Evolutionary conservation across 1,140 invertebrate species (phyloP), one percentile per base, ranked within the genome.

Genomic region (Diuraphis noxia): DNA sequence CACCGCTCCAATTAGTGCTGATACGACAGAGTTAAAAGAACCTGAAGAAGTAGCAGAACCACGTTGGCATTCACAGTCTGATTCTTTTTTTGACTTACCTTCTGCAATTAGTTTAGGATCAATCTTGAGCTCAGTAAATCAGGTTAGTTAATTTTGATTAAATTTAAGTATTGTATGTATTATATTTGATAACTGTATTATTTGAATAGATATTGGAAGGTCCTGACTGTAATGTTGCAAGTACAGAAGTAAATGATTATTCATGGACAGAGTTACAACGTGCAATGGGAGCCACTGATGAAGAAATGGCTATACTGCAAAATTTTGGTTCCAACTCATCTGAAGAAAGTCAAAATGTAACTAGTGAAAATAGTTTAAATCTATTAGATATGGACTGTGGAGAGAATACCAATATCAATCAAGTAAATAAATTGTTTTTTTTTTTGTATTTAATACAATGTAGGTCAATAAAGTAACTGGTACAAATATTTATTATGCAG

Each of bases 271-370:
- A 93, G 25, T 77, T 94, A n/a, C 93, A 93, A 89, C 92, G 91
- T 52, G 93, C 93, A 52, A 93, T 94, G 93, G 93, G 93, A 25
- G 93, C 93, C 10, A 93, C 93, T 13, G 93, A 93, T 92, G 93
- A 93, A 82, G 93, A 94, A 91, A 93, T 94, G 93, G 92, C 92
- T 23, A 93, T 93, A 85, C 90, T 93, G n/a, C 92, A 93, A 81
- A 93, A 93, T 56, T 92, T 93, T 25, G 93, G 93, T 34, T 92
- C 93, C 91, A 92, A 90, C 43, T 36, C 89, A 36, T 77, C 89
- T 30, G 43, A n/a, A 38, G 43, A 81, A 10, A 34, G 34, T 38
- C 89, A 91, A 91, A 46, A 91, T 81, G 43, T 38, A 30, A 40
- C 43, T 40, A 79, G 43, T 49, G 77, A 82, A 91, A 91, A 91